Evolutionary conservation across 2,797 vertebrate species (phyloP).

Genomic region (Tadarida brasiliensis): DNA sequence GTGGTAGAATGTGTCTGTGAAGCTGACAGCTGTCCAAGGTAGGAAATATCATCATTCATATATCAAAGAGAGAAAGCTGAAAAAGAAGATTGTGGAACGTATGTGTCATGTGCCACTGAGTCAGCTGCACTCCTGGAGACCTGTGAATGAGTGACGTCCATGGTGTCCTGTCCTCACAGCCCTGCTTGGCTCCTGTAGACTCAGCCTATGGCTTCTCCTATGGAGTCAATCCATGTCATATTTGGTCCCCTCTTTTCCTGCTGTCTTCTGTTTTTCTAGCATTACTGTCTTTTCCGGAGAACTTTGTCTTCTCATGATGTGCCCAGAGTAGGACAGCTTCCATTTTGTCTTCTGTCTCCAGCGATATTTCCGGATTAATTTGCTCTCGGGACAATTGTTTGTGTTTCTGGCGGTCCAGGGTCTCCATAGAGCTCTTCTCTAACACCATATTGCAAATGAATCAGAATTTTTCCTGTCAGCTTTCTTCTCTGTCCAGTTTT

Average conservation of each 20-base stretch:
- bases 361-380: not conserved
- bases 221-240: not conserved
- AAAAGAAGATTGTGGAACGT: not conserved
- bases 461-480: not conserved
- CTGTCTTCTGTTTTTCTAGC: not conserved
- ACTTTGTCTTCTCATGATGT: not conserved
- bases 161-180: not conserved
- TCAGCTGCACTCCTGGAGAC: not conserved
- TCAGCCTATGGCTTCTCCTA: not conserved
- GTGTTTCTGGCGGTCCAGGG: not conserved
- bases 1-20: accelerated
- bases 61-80: not conserved
- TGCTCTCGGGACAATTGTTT: not conserved
- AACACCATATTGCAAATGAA: not conserved
- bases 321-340: not conserved
- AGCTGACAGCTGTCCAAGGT: not conserved
- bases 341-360: not conserved
- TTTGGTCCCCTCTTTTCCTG: not conserved
- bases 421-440: not conserved
- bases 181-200: not conserved
- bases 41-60: not conserved
- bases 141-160: not conserved
- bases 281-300: not conserved
- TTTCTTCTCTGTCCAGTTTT: not conserved
- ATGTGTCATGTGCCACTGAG: not conserved